phyloP scores from a whole-genome alignment of 1,140 invertebrate genomes.

The Capitella teleta region DNA sequence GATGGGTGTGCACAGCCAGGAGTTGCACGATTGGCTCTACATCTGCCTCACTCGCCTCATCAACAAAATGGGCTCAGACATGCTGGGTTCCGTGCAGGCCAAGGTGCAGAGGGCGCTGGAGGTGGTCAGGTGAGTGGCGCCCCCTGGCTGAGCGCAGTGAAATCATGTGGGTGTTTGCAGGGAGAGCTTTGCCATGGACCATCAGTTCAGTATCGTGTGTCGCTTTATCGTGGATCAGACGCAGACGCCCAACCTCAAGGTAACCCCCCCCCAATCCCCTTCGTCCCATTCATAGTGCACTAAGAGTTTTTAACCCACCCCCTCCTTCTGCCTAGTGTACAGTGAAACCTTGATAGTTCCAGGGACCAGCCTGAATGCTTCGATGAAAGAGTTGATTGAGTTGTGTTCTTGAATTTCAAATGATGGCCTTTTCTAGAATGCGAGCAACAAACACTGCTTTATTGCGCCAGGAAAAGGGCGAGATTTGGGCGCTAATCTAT shows the following conservation, averaged over 20 bases:
- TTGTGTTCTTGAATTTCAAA: no score
- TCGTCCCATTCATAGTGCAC: no score
- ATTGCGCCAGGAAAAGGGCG: no score
- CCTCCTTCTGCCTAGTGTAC: no score
- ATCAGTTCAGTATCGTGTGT: constrained; percentile 53
- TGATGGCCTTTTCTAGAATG: no score
- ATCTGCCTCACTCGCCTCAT: constrained; percentile 65
- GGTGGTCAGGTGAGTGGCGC: constrained; percentile 56
- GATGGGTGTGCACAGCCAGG: constrained; percentile 69
- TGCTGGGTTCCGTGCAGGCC: constrained; percentile 74
- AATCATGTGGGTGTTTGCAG: constrained; percentile 33
- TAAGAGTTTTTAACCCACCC: no score
- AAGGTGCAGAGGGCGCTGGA: constrained; percentile 81
- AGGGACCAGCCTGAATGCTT: no score
- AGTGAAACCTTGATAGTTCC: no score
- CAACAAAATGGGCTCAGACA: constrained; percentile 78
- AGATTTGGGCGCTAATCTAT: no score
- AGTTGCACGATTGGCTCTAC: constrained; percentile 83
- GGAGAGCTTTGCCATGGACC: constrained; percentile 53
- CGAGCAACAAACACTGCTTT: no score
- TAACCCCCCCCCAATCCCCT: constrained; percentile 46
- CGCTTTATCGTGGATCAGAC: constrained; percentile 77
- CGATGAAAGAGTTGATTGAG: no score
- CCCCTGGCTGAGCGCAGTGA: background rate
- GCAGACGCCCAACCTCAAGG: constrained; percentile 77